These are phyloP conservation scores for Acromyrmex echinatior DNA, from an alignment of 1,140 invertebrate species.

Conservation along the genomic window DNA sequence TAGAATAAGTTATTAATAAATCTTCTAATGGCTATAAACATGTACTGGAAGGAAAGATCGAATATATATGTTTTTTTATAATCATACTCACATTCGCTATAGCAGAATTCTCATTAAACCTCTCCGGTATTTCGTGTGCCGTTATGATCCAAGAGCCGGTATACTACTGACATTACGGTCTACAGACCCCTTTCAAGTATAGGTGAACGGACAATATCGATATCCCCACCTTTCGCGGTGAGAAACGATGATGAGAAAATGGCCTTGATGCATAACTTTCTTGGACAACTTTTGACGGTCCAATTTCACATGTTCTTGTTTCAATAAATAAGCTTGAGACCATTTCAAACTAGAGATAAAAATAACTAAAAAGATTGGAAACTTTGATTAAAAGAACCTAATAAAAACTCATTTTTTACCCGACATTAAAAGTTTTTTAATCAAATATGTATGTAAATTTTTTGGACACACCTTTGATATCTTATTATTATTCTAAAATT, in stretches of 20 bases:
- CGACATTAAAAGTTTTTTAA: too few species aligned
- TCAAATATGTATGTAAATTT: too few species aligned
- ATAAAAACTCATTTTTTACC: too few species aligned
- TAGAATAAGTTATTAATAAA: not conserved
- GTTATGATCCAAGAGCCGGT: conserved; percentile 15
- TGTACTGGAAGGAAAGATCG: not conserved
- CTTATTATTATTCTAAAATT: too few species aligned
- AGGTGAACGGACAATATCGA: conserved; percentile 43
- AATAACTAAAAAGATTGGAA: too few species aligned
- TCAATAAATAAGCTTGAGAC: not conserved
- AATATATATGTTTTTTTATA: not conserved
- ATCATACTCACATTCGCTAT: conserved; percentile 63
- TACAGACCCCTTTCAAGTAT: not conserved
- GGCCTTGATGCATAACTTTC: conserved; percentile 55
- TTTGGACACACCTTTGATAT: too few species aligned
- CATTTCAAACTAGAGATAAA: too few species aligned
- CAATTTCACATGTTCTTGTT: conserved; percentile 3
- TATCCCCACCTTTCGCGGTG: conserved; percentile 13
- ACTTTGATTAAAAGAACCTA: too few species aligned
- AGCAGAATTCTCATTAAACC: conserved; percentile 44
- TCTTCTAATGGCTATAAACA: not conserved
- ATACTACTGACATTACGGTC: conserved; percentile 53
- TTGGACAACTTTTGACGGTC: not conserved
- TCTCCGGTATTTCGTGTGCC: conserved; percentile 16
- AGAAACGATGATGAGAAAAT: conserved; percentile 46